Evolutionary conservation across 2,888 invertebrate species (phyloP).

Genomic region (Xylophagus ater): DNA sequence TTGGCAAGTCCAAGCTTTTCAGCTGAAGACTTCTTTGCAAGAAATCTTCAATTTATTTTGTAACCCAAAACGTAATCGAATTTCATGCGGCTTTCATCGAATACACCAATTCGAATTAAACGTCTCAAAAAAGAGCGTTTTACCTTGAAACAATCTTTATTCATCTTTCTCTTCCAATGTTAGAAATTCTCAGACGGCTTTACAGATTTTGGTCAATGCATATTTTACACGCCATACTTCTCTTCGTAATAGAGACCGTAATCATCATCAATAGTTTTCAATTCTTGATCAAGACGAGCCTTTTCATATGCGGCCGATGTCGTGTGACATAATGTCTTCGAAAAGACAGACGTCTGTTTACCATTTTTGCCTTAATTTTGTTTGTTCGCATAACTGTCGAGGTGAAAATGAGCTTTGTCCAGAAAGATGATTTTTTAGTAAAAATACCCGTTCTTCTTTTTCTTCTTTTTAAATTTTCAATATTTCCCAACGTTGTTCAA

Average conservation of each 20-base stretch:
- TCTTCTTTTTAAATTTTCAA: no score
- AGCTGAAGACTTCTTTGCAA: constrained; percentile 98
- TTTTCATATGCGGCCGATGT: constrained; percentile 98
- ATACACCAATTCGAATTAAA: constrained; percentile 93
- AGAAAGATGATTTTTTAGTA: no score
- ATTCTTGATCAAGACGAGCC: constrained; percentile 97
- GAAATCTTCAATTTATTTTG: constrained; percentile 98
- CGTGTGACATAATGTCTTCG: constrained; percentile 98
- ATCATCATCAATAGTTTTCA: constrained; percentile 98
- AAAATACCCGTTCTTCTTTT: no score
- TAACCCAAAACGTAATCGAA: constrained; percentile 99
- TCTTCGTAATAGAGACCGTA: constrained; percentile 98
- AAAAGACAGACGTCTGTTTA: constrained; percentile 86
- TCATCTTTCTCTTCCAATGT: constrained; percentile 98
- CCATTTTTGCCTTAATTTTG: no score
- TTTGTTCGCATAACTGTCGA: no score
- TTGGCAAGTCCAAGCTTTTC: constrained; percentile 97
- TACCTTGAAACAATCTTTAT: constrained; percentile 96
- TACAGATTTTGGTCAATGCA: constrained; percentile 96
- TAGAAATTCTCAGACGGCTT: constrained; percentile 96
- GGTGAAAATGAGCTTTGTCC: no score
- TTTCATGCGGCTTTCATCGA: constrained; percentile 98
- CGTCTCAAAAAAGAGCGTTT: constrained; percentile 85
- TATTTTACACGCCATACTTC: constrained; percentile 99
- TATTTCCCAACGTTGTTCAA: no score